Base-by-base conservation (phyloP, 1,140 invertebrate genomes). In the Tetramorium parvispinum region DNA sequence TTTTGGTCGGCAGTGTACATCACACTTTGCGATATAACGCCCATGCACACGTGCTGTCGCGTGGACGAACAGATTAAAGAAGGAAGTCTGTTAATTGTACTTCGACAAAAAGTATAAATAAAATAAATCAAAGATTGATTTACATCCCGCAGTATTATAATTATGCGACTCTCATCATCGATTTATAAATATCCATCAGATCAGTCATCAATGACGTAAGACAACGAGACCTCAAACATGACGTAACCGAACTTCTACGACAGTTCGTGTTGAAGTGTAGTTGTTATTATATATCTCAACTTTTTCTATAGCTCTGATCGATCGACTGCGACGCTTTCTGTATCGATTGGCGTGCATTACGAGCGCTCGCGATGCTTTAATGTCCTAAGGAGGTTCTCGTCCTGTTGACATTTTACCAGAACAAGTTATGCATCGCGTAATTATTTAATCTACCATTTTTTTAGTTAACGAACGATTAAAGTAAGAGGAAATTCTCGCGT, bases 111-210 rank as follows among this genome's bases (percentile, higher is more conserved):
- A 24, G 4, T 46, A 49, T 49, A 5, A 51, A 8, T 24, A 16
- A 76, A 43, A 57, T 18, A 57, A 59, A 59, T 43, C 37, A 5
- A 32, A 32, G 3, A 21, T 76, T 10, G 27, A 53, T 53, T 5
- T 24, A 21, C 53, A 40, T 1, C 0, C 24, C 21, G 0, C 27
- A 24, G n/a, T 43, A 13, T 46, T 13, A n/a, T 49, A 79, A 68
- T 68, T 70, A n/a, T 7, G 8, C 21, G 53, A 66, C 4, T 53
- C 8, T 77, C n/a, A 11, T 53, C 43, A 24, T 6, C 27, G 21
- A 37, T 7, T 66, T 81, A 81, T 81, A 81, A 81, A 81, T 81
- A 81, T 53, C 49, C 18, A 16, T 24, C 78, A 81, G 13, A 27
- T 18, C 1, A 76, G 11, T 63, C 78, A 43, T 70, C 27, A 57